A percentile compares a stretch with the other conserved stretches of the same genome.
Conservation (phyloP, 2,797 vertebrate genomes). For the Balearica regulorum region DNA sequence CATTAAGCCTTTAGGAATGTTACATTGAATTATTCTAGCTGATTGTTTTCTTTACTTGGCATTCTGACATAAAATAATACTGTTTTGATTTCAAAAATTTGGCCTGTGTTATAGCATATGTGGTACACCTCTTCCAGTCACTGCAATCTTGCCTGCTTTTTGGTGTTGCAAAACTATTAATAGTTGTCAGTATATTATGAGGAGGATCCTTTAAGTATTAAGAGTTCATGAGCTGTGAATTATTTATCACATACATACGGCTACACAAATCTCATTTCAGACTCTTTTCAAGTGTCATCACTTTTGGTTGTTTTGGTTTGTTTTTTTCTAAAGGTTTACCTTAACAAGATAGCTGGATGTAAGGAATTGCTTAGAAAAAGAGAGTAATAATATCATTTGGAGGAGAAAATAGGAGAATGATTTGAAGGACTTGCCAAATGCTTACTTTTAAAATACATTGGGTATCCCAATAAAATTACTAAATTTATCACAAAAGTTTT, state of each 20-base stretch:
- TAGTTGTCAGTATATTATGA: neutral
- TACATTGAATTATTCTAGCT: neutral
- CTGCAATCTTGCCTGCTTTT: neutral
- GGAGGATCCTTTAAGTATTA: neutral
- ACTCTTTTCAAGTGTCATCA: neutral
- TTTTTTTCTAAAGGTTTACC: neutral
- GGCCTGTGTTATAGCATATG: neutral
- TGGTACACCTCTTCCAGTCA: neutral
- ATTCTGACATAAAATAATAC: neutral
- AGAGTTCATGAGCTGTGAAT: neutral
- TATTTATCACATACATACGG: neutral
- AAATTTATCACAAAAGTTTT: constrained; percentile 53
- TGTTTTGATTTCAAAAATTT: neutral
- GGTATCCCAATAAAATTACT: constrained; percentile 45
- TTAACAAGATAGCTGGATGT: neutral
- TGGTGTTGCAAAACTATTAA: neutral
- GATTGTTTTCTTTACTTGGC: neutral
- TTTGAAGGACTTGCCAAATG: neutral
- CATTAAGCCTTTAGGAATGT: neutral
- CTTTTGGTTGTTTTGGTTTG: neutral
- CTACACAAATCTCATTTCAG: neutral
- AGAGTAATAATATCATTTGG: neutral
- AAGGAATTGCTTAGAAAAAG: neutral
- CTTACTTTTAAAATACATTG: constrained; percentile 5
- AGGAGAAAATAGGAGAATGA: neutral